These are phyloP conservation scores for Rhabdomys pumilio DNA, from an alignment of 2,797 vertebrate genomes.

Conservation along the genomic window DNA sequence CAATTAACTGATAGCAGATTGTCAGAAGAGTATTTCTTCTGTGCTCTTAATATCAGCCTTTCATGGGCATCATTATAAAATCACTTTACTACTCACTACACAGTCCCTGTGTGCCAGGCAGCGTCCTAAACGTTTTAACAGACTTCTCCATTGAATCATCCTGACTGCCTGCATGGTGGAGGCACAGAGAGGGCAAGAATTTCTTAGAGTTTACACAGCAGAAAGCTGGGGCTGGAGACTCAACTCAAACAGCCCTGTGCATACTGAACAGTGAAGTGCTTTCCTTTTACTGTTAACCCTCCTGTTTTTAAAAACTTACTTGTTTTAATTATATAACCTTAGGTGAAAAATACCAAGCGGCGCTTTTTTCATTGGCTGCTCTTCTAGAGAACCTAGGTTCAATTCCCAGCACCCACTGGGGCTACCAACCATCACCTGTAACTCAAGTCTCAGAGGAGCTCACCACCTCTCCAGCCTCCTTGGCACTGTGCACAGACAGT, in stretches of 20 bases:
- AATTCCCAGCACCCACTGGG: not conserved
- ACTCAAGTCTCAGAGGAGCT: not conserved
- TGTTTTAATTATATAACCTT: not conserved
- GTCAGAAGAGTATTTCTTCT: constrained; percentile 19
- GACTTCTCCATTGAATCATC: not conserved
- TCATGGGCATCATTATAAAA: not conserved
- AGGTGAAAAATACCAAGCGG: not conserved
- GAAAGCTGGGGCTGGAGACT: not conserved
- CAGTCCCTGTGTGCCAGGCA: not conserved
- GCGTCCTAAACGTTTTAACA: not conserved
- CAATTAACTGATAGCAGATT: constrained; percentile 15
- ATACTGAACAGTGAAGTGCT: not conserved
- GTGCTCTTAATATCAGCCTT: not conserved
- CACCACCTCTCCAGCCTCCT: not conserved
- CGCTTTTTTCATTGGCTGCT: not conserved
- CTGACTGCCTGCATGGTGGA: not conserved
- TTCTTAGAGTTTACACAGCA: not conserved
- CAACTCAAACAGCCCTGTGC: not conserved
- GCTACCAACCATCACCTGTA: not conserved
- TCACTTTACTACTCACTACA: not conserved
- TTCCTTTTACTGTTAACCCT: not conserved
- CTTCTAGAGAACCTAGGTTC: not conserved
- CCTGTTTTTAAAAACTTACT: not conserved
- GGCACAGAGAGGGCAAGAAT: not conserved
- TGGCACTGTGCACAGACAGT: not conserved